These are phyloP conservation scores for Petrocephalus microphthalmus DNA, from an alignment of 2,113 vertebrate species.

Conservation along the genomic window DNA sequence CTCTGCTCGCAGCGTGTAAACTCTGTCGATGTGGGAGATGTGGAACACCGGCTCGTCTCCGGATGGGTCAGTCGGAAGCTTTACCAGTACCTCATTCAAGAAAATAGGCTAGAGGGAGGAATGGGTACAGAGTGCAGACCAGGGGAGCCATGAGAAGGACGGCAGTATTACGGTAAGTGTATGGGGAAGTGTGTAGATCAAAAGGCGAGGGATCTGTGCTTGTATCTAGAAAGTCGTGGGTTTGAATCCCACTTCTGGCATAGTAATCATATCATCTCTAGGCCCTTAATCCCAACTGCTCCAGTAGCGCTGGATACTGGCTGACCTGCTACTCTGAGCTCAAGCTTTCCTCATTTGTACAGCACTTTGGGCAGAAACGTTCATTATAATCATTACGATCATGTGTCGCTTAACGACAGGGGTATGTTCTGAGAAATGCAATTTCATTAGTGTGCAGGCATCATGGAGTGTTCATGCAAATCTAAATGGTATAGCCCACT, in stretches of 20 bases:
- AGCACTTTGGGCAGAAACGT: neutral
- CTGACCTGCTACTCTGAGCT: neutral
- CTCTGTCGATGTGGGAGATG: constrained; percentile 96
- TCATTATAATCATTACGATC: neutral
- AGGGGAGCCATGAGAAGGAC: neutral
- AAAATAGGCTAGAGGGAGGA: constrained; percentile 83
- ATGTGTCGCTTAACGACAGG: neutral
- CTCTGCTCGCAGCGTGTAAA: constrained; percentile 92
- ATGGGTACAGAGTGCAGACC: constrained; percentile 8
- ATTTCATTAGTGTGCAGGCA: neutral
- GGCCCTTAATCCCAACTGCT: neutral
- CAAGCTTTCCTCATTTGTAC: neutral
- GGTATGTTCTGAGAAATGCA: neutral
- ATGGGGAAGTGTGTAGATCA: neutral
- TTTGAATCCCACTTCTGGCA: neutral
- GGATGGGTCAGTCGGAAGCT: constrained; percentile 93
- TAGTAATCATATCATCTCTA: neutral
- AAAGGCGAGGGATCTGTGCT: neutral
- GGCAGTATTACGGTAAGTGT: neutral
- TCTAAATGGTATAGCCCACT: neutral
- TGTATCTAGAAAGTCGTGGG: neutral
- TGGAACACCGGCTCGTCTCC: constrained; percentile 97
- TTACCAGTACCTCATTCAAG: constrained; percentile 94
- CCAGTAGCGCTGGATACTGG: neutral
- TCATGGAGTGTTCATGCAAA: neutral